Evolutionary conservation across 2,797 vertebrate species (phyloP), one percentile per base, ranked within the genome.

Genomic region (Momotus momota): DNA sequence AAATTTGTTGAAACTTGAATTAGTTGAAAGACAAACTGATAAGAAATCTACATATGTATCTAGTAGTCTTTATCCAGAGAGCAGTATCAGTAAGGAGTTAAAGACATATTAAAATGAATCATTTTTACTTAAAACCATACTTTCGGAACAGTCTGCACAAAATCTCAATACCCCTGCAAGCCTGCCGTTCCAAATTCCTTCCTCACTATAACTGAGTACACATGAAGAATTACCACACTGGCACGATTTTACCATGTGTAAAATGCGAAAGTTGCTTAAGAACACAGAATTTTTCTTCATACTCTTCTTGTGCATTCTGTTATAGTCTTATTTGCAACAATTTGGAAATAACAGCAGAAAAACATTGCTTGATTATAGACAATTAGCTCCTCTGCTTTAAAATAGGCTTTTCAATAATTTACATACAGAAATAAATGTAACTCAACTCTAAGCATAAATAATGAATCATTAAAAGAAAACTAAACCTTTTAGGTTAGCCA

Each of bases 381-480:
- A 66, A 84, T 41, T 79, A 81, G 27, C 10, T 57, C 31, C 29
- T 61, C 49, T 67, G 41, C 84, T 93, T 83, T 66, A 81, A 88
- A 90, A 4, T 55, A 55, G 49, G 62, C 77, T 92, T 81, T 26
- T 94, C 40, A 87, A 94, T 91, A 91, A 96, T 94, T 94, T 70
- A 93, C 48, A 91, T 35, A 70, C 12, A 90, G 43, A 93, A 92
- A 88, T 49, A 92, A 93, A 62, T 0, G 55, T 88, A 97, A 93
- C 61, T 93, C 57, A 94, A 94, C 40, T 74, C 93, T 58, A 81
- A 81, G 40, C 31, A 93, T 86, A 91, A 96, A 95, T 89, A 96
- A 95, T 93, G 38, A 88, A 94, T 40, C 49, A 57, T 7, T 79
- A 60, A 93, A 86, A 90, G 66, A 54, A 95, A 96, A 81, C 29